Evolutionary conservation across 2,797 vertebrate genomes (phyloP).

Genomic region (Xiphorhynchus erythropygius): DNA sequence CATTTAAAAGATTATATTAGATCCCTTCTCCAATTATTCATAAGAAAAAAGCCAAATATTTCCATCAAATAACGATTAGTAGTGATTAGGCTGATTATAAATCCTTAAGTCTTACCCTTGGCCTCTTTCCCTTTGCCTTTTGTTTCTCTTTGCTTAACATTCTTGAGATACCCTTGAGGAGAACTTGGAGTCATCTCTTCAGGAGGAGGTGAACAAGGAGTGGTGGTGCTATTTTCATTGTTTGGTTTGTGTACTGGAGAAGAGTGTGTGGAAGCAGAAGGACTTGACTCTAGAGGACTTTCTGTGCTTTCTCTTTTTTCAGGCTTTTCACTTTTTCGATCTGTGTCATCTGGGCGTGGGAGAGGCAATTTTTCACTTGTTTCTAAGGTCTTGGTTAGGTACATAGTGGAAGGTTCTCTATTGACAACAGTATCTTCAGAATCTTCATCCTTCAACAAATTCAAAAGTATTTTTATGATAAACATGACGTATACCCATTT

Average conservation of each 20-base stretch:
- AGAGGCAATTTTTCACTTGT: constrained; percentile 63
- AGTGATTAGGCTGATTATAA: neutral
- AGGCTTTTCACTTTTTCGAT: constrained; percentile 70
- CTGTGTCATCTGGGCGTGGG: neutral
- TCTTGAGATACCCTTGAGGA: constrained; percentile 79
- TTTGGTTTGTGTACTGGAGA: constrained; percentile 80
- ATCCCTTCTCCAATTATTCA: neutral
- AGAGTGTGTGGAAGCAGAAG: constrained; percentile 72
- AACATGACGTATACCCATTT: neutral
- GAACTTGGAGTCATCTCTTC: constrained; percentile 77
- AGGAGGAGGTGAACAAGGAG: constrained; percentile 74
- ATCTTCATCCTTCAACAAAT: constrained; percentile 76
- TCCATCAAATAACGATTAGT: neutral
- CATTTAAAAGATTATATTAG: neutral
- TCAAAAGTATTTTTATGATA: neutral
- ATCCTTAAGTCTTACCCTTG: constrained; percentile 78
- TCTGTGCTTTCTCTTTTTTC: constrained; percentile 70
- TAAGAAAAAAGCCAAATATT: neutral
- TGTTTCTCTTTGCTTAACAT: constrained; percentile 84
- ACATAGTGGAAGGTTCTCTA: neutral
- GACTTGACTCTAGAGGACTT: constrained; percentile 71
- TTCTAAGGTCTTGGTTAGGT: constrained; percentile 66
- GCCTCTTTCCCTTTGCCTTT: constrained; percentile 84
- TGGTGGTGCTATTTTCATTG: constrained; percentile 74
- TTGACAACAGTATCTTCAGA: constrained; percentile 60